A percentile compares a stretch with the other conserved stretches of the same genome.
phyloP scores from a whole-genome alignment of 2,797 vertebrate genomes.

The Coranthus polyacanthus region DNA sequence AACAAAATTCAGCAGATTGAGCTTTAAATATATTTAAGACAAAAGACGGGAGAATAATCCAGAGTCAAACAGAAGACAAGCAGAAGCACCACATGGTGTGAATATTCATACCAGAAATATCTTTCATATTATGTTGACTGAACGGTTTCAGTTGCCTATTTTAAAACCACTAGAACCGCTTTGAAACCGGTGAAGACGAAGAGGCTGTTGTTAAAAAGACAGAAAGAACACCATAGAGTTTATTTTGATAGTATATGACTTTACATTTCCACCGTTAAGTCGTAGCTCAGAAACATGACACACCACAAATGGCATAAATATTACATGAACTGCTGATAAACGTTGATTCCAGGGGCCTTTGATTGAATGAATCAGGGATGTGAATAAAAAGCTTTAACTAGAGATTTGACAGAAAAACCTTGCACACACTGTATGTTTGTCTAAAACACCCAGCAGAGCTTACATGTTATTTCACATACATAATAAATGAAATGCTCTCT shows the following conservation, averaged over 20 bases:
- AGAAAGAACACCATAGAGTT: no score
- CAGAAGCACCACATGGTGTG: neutral
- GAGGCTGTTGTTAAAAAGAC: neutral
- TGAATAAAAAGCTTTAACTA: constrained; percentile 21
- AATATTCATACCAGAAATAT: constrained; percentile 54
- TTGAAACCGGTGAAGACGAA: neutral
- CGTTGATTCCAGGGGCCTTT: constrained; percentile 23
- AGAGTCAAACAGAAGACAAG: neutral
- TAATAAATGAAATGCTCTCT: neutral
- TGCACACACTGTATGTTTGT: no score
- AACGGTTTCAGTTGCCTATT: constrained; percentile 12
- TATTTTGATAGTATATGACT: neutral
- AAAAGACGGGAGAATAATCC: neutral
- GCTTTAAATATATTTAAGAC: neutral
- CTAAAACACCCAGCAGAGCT: neutral
- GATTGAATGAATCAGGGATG: neutral
- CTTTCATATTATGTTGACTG: neutral
- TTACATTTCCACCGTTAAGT: neutral
- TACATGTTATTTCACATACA: neutral
- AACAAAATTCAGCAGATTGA: neutral
- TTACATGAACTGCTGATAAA: constrained; percentile 13
- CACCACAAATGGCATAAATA: constrained; percentile 12
- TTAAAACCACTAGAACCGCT: neutral
- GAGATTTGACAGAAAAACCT: constrained; percentile 1
- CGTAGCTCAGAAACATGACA: constrained; percentile 10